phyloP scores from a whole-genome alignment of 2,888 invertebrate genomes.

The Branchipolynoe longqiensis region DNA sequence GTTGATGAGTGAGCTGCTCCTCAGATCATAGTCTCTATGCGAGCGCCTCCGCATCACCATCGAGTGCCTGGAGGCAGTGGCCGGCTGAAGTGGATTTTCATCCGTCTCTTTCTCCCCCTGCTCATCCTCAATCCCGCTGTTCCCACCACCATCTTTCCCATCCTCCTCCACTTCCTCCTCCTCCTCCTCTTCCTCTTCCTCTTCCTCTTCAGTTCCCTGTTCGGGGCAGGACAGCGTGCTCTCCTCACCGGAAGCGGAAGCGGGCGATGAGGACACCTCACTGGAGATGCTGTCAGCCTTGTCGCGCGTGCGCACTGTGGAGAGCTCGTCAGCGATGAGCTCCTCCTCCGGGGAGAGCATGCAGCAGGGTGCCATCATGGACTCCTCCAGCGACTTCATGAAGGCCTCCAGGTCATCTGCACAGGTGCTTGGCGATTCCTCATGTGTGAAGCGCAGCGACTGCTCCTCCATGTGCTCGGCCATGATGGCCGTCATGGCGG shows the following conservation, averaged over 20 bases:
- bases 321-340: not conserved
- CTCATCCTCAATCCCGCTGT: not conserved
- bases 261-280: not conserved
- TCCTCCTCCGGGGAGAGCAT: not conserved
- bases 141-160: not conserved
- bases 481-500: slow-evolving; percentile 5
- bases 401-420: slow-evolving; percentile 35
- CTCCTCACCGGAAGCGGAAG: not conserved
- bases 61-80: not conserved
- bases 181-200: not conserved
- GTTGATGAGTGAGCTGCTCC: slow-evolving; percentile 86
- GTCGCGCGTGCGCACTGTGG: not conserved
- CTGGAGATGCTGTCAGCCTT: slow-evolving; percentile 46
- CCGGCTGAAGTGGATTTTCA: not conserved
- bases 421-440: not conserved
- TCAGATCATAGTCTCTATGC: slow-evolving; percentile 85
- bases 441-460: not conserved
- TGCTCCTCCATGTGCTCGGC: not conserved
- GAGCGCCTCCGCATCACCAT: slow-evolving; percentile 41
- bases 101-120: not conserved
- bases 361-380: not conserved
- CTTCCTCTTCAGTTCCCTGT: not conserved
- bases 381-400: slow-evolving; percentile 52
- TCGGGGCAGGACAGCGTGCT: slow-evolving; percentile 15
- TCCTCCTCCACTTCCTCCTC: not conserved